phyloP scores from a whole-genome alignment of 1,140 invertebrate species.

The Kradibia gibbosae region DNA sequence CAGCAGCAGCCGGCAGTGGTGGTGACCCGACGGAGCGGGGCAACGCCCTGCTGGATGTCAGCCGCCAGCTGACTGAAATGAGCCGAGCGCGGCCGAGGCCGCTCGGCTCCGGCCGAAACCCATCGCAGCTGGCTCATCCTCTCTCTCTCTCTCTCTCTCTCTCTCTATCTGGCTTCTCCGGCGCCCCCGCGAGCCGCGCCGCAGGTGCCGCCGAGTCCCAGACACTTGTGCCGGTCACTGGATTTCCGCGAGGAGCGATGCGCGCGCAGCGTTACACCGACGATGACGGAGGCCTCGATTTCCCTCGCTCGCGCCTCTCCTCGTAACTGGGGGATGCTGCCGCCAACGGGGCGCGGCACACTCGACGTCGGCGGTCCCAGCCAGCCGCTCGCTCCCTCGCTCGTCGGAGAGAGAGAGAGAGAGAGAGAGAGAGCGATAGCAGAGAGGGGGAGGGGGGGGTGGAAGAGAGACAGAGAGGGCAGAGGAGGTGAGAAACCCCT shows the following conservation, averaged over 20 bases:
- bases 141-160: neutral
- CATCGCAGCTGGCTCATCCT: constrained; percentile 12
- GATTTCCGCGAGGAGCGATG: neutral
- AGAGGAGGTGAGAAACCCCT: too few relatives aligned
- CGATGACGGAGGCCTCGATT: neutral
- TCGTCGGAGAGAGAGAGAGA: neutral
- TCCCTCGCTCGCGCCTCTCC: neutral
- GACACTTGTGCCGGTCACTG: constrained; percentile 7
- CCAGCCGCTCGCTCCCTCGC: too few relatives aligned
- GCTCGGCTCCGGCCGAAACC: constrained; percentile 43
- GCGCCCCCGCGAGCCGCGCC: neutral
- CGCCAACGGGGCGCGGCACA: neutral
- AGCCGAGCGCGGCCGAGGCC: constrained; percentile 57
- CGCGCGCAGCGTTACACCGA: neutral
- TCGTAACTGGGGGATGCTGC: neutral
- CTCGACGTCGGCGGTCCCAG: too few relatives aligned
- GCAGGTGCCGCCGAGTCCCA: neutral
- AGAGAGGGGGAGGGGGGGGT: neutral
- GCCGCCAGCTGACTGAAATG: constrained; percentile 65
- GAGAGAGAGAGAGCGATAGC: neutral
- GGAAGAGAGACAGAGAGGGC: too few relatives aligned
- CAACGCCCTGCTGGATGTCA: constrained; percentile 60
- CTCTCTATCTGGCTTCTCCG: neutral
- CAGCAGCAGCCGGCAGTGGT: neutral
- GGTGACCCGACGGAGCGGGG: constrained; percentile 47